Conservation (phyloP, 2,797 vertebrate genomes). For the Pagetopsis macropterus region DNA sequence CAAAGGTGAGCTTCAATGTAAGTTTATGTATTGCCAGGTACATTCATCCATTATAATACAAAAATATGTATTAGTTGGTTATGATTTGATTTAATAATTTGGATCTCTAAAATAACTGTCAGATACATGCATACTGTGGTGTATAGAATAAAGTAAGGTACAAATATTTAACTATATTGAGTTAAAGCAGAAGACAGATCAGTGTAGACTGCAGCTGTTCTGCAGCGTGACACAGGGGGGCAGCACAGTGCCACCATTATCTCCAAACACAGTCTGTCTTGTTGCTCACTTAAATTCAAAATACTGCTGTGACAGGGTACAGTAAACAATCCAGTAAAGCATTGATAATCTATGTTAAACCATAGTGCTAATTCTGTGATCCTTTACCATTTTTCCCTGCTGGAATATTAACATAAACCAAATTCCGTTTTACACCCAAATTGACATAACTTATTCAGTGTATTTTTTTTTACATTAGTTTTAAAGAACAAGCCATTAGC, state of each 20-base stretch:
- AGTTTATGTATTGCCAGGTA: background rate
- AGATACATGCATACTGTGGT: too few species aligned
- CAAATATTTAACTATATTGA: background rate
- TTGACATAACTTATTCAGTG: background rate
- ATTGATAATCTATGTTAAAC: background rate
- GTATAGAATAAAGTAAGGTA: too few species aligned
- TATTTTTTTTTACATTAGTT: background rate
- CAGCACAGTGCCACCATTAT: conserved; percentile 51
- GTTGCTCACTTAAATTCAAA: background rate
- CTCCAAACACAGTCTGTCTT: background rate
- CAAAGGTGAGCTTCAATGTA: background rate
- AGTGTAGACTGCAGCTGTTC: background rate
- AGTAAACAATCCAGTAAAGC: background rate
- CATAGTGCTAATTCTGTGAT: background rate
- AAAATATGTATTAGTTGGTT: background rate
- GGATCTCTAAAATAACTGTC: background rate
- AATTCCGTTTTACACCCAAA: background rate
- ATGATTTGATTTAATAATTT: background rate
- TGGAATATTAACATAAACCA: background rate
- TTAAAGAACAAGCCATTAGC: background rate
- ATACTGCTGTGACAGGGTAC: background rate
- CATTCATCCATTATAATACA: background rate
- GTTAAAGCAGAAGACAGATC: background rate
- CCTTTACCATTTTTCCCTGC: background rate
- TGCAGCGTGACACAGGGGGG: conserved; percentile 55